phyloP scores from a whole-genome alignment of 2,113 vertebrate species.

The Microcebus jonahi region DNA sequence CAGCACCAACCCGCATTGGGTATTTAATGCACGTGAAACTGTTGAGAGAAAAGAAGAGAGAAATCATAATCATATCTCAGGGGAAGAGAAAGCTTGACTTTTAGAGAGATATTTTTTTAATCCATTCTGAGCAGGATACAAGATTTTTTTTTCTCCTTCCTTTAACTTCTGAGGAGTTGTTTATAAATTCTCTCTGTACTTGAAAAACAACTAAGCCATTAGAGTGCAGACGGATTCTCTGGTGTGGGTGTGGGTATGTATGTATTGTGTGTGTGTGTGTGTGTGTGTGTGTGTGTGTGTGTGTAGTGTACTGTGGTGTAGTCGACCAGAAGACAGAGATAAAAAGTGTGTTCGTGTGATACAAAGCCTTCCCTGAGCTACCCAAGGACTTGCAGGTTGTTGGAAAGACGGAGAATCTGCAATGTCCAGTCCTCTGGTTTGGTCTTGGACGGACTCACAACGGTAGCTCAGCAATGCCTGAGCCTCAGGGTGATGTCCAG shows the following conservation, averaged over 20 bases:
- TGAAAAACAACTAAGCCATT: slow-evolving; percentile 70
- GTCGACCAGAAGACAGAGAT: background rate
- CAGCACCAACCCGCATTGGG: background rate
- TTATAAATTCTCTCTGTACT: slow-evolving; percentile 55
- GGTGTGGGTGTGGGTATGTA: background rate
- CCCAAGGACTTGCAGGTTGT: background rate
- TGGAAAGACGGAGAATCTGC: background rate
- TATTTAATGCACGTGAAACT: slow-evolving; percentile 59
- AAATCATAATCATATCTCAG: slow-evolving; percentile 56
- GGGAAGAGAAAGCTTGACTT: slow-evolving; percentile 61
- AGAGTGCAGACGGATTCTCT: background rate
- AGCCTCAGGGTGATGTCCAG: background rate
- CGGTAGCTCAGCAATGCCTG: background rate
- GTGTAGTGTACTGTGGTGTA: background rate
- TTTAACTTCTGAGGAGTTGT: slow-evolving; percentile 72
- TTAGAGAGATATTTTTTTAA: slow-evolving; percentile 13
- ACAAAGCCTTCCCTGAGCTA: background rate
- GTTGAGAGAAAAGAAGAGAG: slow-evolving; percentile 42
- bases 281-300: background rate
- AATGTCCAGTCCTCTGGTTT: background rate
- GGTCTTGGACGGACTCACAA: background rate
- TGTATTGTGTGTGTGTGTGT: background rate
- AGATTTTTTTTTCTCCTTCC: background rate
- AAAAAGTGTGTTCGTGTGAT: background rate
- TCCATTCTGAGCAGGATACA: slow-evolving; percentile 50